These are phyloP conservation scores for Sarcophaga bullata DNA, from an alignment of 1,140 invertebrate species.

Conservation along the genomic window DNA sequence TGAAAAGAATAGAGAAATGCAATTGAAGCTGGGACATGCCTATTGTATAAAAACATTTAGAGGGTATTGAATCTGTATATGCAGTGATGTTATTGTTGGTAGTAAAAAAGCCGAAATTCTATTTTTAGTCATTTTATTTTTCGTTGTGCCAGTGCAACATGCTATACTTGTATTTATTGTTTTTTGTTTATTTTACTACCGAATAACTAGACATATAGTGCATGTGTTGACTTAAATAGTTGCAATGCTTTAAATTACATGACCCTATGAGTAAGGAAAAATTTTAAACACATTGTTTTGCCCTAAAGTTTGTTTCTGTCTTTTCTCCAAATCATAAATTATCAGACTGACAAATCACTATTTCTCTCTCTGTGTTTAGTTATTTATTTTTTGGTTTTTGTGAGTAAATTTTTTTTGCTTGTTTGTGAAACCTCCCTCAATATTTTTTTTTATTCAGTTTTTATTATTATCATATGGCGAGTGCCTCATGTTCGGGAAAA, in stretches of 20 bases:
- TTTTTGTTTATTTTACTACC: neutral
- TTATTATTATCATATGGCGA: neutral
- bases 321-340: neutral
- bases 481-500: no score
- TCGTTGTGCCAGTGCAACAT: neutral
- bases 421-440: neutral
- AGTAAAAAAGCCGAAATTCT: neutral
- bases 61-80: neutral
- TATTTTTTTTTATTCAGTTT: neutral
- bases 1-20: no score
- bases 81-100: no score
- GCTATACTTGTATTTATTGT: neutral
- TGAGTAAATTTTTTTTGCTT: neutral
- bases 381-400: neutral
- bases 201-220: conserved; percentile 2
- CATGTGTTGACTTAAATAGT: conserved; percentile 3
- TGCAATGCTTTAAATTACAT: conserved; percentile 5
- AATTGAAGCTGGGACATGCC: no score
- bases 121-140: neutral
- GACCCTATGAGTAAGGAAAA: neutral
- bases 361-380: neutral
- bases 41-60: neutral
- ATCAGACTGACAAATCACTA: neutral
- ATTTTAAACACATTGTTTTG: neutral
- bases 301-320: neutral